Conservation (phyloP, 2,113 vertebrate species). For the Cryptomyrus ogoouensis region DNA sequence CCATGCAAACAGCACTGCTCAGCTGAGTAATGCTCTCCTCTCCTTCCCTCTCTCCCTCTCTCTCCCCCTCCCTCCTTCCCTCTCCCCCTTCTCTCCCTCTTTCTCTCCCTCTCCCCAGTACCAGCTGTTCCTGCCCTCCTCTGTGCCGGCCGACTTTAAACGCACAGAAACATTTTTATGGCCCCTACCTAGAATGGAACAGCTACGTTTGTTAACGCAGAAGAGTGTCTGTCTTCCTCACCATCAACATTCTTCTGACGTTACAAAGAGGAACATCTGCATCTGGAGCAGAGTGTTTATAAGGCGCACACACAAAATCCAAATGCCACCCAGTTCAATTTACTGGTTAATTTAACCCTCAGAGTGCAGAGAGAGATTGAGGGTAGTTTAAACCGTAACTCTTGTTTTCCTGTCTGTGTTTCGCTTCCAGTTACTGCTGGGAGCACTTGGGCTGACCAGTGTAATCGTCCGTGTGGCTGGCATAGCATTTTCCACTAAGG, state of each 20-base stretch:
- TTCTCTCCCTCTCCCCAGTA: not conserved
- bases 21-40: not conserved
- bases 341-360: conserved; percentile 14
- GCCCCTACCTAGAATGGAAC: conserved; percentile 19
- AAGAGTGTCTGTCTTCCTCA: conserved; percentile 18
- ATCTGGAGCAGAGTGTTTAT: conserved; percentile 31
- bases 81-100: not conserved
- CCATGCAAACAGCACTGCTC: not conserved
- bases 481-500: not conserved
- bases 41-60: not conserved
- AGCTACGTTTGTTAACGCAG: not conserved
- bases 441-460: not conserved
- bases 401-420: not conserved
- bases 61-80: not conserved
- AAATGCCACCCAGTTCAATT: conserved; percentile 21
- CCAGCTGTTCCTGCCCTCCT: conserved; percentile 18
- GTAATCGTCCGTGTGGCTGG: not conserved
- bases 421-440: not conserved
- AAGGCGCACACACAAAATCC: conserved; percentile 24
- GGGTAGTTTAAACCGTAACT: not conserved
- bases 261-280: conserved; percentile 41
- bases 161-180: conserved; percentile 19
- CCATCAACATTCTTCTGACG: conserved; percentile 37
- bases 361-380: not conserved
- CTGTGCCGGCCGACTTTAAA: conserved; percentile 27